These are phyloP conservation scores for Amiota communis DNA, from an alignment of 2,888 invertebrate genomes.

Conservation along the genomic window DNA sequence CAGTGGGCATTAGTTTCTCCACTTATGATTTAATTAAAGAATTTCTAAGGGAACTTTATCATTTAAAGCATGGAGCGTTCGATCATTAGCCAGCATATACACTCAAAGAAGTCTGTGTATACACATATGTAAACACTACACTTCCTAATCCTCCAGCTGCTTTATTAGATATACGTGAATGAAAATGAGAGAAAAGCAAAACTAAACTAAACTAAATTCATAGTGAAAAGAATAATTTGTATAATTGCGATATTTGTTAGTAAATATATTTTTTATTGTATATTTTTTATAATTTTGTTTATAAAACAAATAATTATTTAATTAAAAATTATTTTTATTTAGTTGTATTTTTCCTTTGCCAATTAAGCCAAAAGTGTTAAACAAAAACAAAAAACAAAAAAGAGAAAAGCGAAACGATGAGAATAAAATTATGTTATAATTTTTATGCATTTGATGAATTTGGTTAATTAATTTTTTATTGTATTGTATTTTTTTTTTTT, in stretches of 20 bases:
- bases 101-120: neutral
- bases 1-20: conserved; percentile 96
- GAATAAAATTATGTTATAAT: conserved; percentile 1
- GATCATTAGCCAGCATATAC: conserved; percentile 44
- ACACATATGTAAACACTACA: neutral
- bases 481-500: neutral
- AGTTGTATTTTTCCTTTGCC: neutral
- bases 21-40: conserved; percentile 89
- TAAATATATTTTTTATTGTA: neutral
- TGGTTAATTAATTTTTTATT: no score
- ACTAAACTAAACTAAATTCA: neutral
- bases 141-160: neutral
- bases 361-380: conserved; percentile 4
- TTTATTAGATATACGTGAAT: neutral
- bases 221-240: neutral
- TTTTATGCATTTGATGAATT: neutral
- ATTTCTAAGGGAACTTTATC: conserved; percentile 74
- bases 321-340: neutral
- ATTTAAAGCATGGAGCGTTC: conserved; percentile 67
- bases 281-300: neutral
- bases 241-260: conserved; percentile 7
- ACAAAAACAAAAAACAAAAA: neutral
- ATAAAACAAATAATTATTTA: neutral
- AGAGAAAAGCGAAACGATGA: neutral
- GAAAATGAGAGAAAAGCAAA: neutral